Base-by-base conservation (phyloP, 2,113 vertebrate genomes). In the Calcarius ornatus region DNA sequence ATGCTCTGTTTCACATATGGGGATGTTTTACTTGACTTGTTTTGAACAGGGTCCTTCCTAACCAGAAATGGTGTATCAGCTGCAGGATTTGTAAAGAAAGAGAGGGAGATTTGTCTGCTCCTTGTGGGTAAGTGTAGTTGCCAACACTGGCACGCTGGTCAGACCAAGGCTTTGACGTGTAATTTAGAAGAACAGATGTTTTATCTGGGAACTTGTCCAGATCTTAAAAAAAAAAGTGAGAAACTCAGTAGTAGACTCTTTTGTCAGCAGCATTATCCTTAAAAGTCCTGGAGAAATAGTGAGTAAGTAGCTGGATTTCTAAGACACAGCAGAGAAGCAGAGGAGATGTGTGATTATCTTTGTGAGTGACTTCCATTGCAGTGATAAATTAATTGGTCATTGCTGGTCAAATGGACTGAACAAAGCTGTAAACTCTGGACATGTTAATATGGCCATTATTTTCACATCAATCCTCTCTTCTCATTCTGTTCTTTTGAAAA, bases 121-220 rank as follows among this genome's bases (percentile, higher is more conserved):
- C 17, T 30, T 43, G 81, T 45, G 82, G 82, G 10, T 84, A 69
- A 82, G 86, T 21, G 50, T 17, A 85, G 42, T 19, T 95, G 88
- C 95, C 97, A 95, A 56, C 51, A 38, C 4, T 27, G 53, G 65
- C 66, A 64, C 0, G 30, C 19, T 54, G 61, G 69, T 94, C 76
- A 93, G 73, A 77, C 33, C 15, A 45, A 71, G 64, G 80, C 48
- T 94, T 80, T 94, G 88, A 96, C 15, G 38, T 7, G 30, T 18
- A 95, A 91, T 70, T 90, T 81, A 50, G 86, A 96, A 82, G 72
- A 96, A 90, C 81, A 96, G 96, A 93, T 97, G 96, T 91, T 97
- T 95, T 93, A 71, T 80, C 90, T 56, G 84, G 94, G 88, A 97
- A 94, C 31, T 33, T 59, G 63, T 76, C 96, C 95, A 96, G 63